Percentiles rank a stretch among this genome's conserved stretches.
Evolutionary conservation across 2,888 invertebrate genomes (phyloP).

Genomic region (Drosophila gaucha): DNA sequence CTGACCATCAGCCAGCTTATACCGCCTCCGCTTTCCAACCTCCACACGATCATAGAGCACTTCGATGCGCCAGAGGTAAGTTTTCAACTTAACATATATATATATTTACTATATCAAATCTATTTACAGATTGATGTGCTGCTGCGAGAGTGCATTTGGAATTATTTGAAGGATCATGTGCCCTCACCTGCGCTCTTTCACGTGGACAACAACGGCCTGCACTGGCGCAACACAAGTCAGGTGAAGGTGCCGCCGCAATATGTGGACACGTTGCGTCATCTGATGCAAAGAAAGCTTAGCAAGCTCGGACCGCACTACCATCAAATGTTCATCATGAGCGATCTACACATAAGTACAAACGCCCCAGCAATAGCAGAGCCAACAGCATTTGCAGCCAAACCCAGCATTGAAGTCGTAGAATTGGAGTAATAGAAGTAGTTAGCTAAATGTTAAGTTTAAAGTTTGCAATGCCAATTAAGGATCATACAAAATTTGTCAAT

Average conservation of each 20-base stretch:
- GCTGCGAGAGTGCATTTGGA: conserved; percentile 94
- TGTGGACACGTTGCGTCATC: conserved; percentile 91
- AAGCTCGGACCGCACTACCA: conserved; percentile 91
- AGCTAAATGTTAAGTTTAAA: conserved; percentile 22
- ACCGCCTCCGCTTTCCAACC: conserved; percentile 92
- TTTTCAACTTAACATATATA: not conserved
- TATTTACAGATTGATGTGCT: conserved; percentile 90
- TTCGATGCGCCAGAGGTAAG: conserved; percentile 88
- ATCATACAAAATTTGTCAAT: conserved; percentile 15
- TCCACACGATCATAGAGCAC: conserved; percentile 90
- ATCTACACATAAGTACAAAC: conserved; percentile 56
- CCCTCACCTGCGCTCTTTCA: conserved; percentile 93
- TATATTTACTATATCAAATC: no score
- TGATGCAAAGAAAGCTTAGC: conserved; percentile 92
- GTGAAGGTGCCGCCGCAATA: conserved; percentile 90
- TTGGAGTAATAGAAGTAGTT: conserved; percentile 51
- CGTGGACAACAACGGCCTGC: conserved; percentile 88
- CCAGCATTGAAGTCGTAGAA: conserved; percentile 61
- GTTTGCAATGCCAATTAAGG: conserved; percentile 9
- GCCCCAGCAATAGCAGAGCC: conserved; percentile 24
- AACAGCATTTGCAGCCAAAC: conserved; percentile 12
- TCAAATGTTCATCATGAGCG: conserved; percentile 88
- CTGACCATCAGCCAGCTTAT: conserved; percentile 94
- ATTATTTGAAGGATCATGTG: conserved; percentile 94
- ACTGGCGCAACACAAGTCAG: conserved; percentile 90